Evolutionary conservation across 2,113 vertebrate species (phyloP).

Genomic region (Dasyprocta punctata): DNA sequence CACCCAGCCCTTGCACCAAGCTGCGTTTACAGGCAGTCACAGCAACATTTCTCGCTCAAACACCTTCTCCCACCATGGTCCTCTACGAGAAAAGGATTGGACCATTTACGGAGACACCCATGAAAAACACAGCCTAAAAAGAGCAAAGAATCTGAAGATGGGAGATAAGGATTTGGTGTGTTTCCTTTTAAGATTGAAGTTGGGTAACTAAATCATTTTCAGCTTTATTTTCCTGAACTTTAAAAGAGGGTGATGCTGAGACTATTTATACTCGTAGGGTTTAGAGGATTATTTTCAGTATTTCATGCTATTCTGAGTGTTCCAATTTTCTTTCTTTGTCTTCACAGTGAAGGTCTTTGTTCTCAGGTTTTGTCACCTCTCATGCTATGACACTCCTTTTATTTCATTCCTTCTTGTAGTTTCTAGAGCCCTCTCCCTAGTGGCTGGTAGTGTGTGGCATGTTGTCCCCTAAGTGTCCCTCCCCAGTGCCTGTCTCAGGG

Average conservation of each 20-base stretch:
- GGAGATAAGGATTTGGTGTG: neutral
- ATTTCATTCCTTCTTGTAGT: neutral
- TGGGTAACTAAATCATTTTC: neutral
- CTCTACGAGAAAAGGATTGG: neutral
- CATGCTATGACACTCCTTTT: neutral
- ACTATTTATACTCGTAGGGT: no score
- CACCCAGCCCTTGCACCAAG: neutral
- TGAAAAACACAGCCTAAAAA: neutral
- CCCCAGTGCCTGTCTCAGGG: no score
- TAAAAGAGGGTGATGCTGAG: neutral
- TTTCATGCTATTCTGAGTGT: neutral
- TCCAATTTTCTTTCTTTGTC: neutral
- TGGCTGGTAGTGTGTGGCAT: neutral
- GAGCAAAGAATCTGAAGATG: neutral
- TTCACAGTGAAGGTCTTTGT: neutral
- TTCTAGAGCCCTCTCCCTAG: neutral
- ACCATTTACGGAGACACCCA: neutral
- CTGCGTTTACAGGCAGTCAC: neutral
- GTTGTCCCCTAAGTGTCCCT: neutral
- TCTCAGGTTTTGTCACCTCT: neutral
- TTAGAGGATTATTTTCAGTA: neutral
- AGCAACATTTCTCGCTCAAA: neutral
- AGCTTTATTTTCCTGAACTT: neutral
- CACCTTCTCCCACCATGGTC: neutral
- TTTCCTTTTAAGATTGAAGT: neutral